These are phyloP conservation scores for Gallinago solitaria DNA, from an alignment of 2,797 vertebrate species.

Conservation along the genomic window DNA sequence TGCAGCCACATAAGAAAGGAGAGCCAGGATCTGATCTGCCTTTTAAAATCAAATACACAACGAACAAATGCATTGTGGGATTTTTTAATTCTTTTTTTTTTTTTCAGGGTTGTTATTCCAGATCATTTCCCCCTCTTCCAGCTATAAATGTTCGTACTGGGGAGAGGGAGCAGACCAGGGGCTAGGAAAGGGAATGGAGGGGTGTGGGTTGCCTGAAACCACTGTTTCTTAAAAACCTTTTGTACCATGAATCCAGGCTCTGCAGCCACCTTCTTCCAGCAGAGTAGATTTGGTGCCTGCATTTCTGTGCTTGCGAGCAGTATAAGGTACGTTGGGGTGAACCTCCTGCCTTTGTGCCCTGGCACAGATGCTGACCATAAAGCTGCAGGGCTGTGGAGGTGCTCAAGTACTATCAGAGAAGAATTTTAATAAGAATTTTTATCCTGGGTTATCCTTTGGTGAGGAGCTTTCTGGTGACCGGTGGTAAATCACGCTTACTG, in stretches of 20 bases:
- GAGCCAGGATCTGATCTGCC: background rate
- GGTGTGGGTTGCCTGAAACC: background rate
- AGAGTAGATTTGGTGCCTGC: fast-evolving
- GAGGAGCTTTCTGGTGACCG: background rate
- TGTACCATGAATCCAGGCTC: background rate
- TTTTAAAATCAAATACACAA: background rate
- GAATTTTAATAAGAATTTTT: background rate
- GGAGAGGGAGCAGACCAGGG: background rate
- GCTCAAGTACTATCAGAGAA: background rate
- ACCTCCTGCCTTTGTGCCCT: background rate
- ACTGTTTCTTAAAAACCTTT: background rate
- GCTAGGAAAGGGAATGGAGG: background rate
- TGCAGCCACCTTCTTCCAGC: background rate
- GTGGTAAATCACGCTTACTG: background rate
- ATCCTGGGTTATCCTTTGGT: background rate
- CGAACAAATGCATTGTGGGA: background rate
- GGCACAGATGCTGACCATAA: background rate
- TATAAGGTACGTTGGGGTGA: background rate
- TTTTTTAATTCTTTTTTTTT: background rate
- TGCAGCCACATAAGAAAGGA: background rate
- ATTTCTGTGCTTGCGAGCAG: background rate
- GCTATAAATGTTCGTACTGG: background rate
- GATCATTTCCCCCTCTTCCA: background rate
- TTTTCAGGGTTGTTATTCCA: background rate
- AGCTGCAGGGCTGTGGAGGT: background rate